These are phyloP conservation scores for Decapterus maruadsi DNA, from an alignment of 2,797 vertebrate genomes.

Conservation along the genomic window DNA sequence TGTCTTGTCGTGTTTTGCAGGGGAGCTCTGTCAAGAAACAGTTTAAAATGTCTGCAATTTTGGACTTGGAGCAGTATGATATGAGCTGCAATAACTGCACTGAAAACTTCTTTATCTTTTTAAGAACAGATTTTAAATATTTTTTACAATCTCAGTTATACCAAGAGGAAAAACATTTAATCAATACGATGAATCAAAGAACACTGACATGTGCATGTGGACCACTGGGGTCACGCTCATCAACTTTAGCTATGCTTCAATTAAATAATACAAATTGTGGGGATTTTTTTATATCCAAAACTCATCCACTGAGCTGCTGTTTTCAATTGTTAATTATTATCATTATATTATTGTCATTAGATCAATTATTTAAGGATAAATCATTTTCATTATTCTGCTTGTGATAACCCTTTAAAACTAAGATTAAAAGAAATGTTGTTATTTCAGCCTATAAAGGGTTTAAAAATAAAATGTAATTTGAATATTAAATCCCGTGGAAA, in stretches of 20 bases:
- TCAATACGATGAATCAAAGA: not conserved
- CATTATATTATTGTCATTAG: too few species aligned
- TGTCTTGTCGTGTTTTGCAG: not conserved
- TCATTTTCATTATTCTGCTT: not conserved
- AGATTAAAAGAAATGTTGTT: not conserved
- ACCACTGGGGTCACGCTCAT: not conserved
- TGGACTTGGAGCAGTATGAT: not conserved
- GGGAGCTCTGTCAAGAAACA: not conserved
- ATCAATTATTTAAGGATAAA: too few species aligned
- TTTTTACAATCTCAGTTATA: not conserved
- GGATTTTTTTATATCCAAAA: not conserved
- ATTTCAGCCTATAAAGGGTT: not conserved
- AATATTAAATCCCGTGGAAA: not conserved
- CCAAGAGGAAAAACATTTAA: not conserved
- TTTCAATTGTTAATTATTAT: not conserved
- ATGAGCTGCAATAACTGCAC: conserved; percentile 5
- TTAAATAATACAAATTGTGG: not conserved
- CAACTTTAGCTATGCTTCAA: not conserved
- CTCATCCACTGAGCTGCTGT: not conserved
- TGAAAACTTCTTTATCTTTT: not conserved
- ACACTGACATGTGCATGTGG: not conserved
- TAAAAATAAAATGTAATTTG: not conserved
- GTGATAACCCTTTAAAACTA: not conserved
- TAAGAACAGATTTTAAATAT: not conserved
- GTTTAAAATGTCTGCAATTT: conserved; percentile 6